Base-by-base conservation (phyloP, 1,140 invertebrate genomes). In the Pogonomyrmex barbatus region DNA sequence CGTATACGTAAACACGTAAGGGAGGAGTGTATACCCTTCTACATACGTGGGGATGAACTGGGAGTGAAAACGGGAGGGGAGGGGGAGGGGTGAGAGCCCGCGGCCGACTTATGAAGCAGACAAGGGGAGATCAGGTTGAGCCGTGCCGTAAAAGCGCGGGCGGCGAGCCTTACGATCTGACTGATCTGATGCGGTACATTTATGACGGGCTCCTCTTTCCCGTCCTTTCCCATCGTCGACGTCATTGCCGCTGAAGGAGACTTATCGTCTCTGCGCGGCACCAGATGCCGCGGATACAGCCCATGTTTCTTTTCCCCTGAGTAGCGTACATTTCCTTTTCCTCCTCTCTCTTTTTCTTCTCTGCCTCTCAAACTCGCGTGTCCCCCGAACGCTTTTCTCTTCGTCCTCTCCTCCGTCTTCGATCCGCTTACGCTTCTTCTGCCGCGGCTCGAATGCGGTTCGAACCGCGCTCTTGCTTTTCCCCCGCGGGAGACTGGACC, bases 251-350 rank as follows among this genome's bases (percentile, higher is more conserved):
- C 45, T 73, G 79, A 83, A 50, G 79, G 68, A 83, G 79, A 83
- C 79, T 83, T 83, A 83, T 83, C 79, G 79, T 62, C 68, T 45
- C 68, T 45, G 52, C 84, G 45, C 42, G 77, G 24, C 39, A 87
- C 65, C 87, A 88, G 87, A 87, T 88, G 88, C 85, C 89, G 58
- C 67, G 87, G 84, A 87, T 87, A 82, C 85, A 73, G 42, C 47
- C 36, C 5, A 39, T 4, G 3, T 79, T 24, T 24, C 24, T 24
- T 24, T 24, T 24, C 24, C 24, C 24, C 24, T 24, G 24, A 24
- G 24, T 24, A 24, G 50, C n/a, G 36, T 62, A 62, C 73, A 24
- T 24, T 5, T 50, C 62, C 42, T 30, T 76, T 52, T 58, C 42
- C 36, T 30, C 68, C 14, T 54, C 65, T 24, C 77, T 60, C 56